Conservation (phyloP, 2,113 vertebrate genomes). For the Epinephelus lanceolatus region DNA sequence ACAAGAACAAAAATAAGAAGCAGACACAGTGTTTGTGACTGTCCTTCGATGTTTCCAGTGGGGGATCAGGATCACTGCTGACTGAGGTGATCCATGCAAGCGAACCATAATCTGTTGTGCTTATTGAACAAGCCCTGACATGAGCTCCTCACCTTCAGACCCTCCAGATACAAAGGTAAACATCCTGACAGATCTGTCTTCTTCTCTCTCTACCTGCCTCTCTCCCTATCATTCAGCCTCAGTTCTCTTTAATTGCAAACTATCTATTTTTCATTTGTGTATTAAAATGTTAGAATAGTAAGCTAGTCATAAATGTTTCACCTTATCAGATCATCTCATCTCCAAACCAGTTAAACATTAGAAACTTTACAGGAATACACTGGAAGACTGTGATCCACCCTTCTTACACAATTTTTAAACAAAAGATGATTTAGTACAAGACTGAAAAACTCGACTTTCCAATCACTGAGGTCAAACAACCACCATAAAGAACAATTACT, state of each 20-base stretch:
- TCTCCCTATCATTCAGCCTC: background rate
- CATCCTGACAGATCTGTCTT: constrained; percentile 1
- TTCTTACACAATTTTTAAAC: no score
- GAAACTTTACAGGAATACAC: background rate
- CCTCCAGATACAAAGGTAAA: constrained; percentile 31
- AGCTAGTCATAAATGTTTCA: no score
- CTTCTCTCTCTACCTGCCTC: background rate
- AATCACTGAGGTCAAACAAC: background rate
- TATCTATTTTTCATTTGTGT: background rate
- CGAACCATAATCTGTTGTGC: constrained; percentile 4
- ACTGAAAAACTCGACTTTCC: no score
- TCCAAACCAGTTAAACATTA: background rate
- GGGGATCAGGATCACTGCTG: background rate
- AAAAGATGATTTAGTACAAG: no score
- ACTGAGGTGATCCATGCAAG: background rate
- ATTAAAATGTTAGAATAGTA: background rate
- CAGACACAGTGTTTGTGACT: background rate
- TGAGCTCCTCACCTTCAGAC: background rate
- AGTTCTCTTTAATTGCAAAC: background rate
- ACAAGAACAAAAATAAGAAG: background rate
- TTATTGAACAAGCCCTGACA: constrained; percentile 46
- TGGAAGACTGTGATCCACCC: background rate
- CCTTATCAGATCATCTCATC: background rate
- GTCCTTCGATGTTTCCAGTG: background rate
- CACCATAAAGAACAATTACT: background rate